Conservation (phyloP, 2,888 invertebrate species). For the Gibbula magus region DNA sequence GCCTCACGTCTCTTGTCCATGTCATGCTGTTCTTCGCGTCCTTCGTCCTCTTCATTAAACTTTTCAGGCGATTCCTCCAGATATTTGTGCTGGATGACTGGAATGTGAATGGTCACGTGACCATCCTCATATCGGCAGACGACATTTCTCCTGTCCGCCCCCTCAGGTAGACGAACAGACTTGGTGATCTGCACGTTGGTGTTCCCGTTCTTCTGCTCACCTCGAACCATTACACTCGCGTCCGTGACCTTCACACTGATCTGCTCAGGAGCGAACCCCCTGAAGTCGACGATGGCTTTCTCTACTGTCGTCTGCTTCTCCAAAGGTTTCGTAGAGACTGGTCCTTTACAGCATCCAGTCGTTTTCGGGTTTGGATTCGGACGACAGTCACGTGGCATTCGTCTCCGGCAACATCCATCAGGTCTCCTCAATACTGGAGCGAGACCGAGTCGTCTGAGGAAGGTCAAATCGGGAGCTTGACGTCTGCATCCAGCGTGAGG, state of each 20-base stretch:
- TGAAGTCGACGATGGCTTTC: neutral
- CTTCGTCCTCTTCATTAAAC: neutral
- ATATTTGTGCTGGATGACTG: neutral
- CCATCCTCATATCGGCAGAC: neutral
- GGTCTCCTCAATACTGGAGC: too few species aligned
- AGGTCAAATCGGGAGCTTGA: too few species aligned
- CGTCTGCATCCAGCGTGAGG: too few species aligned
- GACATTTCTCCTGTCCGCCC: neutral
- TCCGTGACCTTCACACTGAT: slow-evolving; percentile 1
- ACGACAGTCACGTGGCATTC: too few species aligned
- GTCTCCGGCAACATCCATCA: too few species aligned
- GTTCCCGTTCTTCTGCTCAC: neutral
- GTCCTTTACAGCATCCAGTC: too few species aligned
- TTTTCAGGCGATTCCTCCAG: neutral
- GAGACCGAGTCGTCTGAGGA: too few species aligned
- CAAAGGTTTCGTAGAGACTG: neutral
- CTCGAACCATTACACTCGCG: neutral
- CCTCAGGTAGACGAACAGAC: neutral
- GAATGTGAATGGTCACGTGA: neutral
- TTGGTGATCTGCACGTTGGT: neutral
- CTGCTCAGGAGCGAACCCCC: neutral
- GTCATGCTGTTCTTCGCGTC: neutral
- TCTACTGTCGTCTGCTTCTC: neutral
- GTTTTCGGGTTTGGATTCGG: too few species aligned
- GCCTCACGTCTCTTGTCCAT: neutral